These are phyloP conservation scores for Rhingia rostrata DNA, from an alignment of 2,888 invertebrate genomes.

Conservation along the genomic window DNA sequence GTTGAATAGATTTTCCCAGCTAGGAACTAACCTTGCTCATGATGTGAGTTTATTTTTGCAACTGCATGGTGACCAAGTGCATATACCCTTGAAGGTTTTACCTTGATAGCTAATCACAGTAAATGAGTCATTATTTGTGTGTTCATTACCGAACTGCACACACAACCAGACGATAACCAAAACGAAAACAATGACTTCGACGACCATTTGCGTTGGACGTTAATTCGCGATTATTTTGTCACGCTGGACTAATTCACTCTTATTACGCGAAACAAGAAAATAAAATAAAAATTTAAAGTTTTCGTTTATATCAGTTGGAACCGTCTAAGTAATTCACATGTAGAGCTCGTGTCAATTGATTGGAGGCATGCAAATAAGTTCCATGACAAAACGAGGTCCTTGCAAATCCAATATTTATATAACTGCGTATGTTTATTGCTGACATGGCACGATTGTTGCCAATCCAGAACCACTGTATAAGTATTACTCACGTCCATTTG, in stretches of 20 bases:
- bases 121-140: slow-evolving; percentile 60
- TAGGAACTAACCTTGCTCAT: background rate
- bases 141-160: slow-evolving; percentile 45
- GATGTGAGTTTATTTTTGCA: background rate
- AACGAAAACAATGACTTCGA: too few relatives aligned
- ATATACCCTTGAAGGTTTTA: slow-evolving; percentile 32
- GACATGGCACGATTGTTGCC: too few relatives aligned
- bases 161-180: slow-evolving; percentile 1
- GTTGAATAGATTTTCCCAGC: slow-evolving; percentile 14
- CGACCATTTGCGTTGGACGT: background rate
- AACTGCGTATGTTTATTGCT: too few relatives aligned
- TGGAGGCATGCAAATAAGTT: background rate
- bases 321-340: slow-evolving; percentile 40
- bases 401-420: background rate
- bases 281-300: slow-evolving; percentile 7
- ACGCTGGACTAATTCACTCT: slow-evolving; percentile 48
- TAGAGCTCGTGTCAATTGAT: slow-evolving; percentile 40
- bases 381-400: background rate
- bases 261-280: slow-evolving; percentile 48
- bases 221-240: slow-evolving; percentile 36
- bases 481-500: too few relatives aligned
- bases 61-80: slow-evolving; percentile 25
- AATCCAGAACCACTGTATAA: too few relatives aligned
- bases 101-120: slow-evolving; percentile 64
- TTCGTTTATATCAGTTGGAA: slow-evolving; percentile 21